Conservation (phyloP, 2,113 vertebrate genomes). For the Bos indicus region DNA sequence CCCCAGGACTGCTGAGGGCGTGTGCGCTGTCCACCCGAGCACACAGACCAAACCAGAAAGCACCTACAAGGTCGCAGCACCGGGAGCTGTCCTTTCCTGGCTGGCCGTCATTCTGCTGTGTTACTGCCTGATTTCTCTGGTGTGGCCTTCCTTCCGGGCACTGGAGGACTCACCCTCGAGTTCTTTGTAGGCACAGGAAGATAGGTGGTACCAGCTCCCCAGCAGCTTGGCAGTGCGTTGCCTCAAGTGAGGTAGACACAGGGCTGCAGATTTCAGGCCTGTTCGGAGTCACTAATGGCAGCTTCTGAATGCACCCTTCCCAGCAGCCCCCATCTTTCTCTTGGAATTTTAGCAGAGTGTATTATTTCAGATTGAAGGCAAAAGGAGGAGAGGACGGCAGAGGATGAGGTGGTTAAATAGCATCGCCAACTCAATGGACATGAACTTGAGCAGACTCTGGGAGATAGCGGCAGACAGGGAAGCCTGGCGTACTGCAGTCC, state of each 20-base stretch:
- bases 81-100: neutral
- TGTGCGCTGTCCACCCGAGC: neutral
- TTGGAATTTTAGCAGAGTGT: neutral
- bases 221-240: neutral
- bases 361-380: neutral
- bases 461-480: neutral
- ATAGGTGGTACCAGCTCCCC: neutral
- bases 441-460: neutral
- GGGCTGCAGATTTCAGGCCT: neutral
- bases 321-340: neutral
- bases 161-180: neutral
- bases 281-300: neutral
- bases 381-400: neutral
- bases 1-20: too few species aligned
- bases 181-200: neutral
- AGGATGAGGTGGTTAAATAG: neutral
- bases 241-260: neutral
- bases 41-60: neutral
- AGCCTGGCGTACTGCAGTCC: neutral
- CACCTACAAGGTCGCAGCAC: rapidly evolving
- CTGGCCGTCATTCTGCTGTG: neutral
- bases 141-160: neutral
- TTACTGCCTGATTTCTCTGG: neutral
- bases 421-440: neutral
- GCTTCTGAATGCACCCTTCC: neutral